These are phyloP conservation scores for Grallaria varia DNA, from an alignment of 2,113 vertebrate species.

Conservation along the genomic window DNA sequence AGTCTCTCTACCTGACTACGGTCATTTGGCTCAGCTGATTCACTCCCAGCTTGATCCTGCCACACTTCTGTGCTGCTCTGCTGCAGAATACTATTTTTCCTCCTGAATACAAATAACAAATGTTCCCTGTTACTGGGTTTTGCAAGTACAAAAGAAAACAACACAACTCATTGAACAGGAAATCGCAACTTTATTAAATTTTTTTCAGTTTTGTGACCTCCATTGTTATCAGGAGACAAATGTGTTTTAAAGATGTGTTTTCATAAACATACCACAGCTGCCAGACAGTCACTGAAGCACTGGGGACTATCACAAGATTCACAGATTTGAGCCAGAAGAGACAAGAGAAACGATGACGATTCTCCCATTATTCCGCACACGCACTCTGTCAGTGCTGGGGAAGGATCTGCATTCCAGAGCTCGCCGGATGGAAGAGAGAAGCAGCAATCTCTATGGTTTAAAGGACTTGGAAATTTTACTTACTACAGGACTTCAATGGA, in stretches of 20 bases:
- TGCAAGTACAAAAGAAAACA: conserved; percentile 13
- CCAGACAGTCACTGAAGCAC: conserved; percentile 13
- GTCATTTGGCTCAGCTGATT: background rate
- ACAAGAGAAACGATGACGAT: background rate
- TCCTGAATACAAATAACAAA: conserved; percentile 63
- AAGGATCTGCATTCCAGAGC: no score
- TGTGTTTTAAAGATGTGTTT: conserved; percentile 28
- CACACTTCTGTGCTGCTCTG: background rate
- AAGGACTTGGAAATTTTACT: no score
- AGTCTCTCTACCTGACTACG: conserved; percentile 48
- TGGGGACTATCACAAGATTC: conserved; percentile 37
- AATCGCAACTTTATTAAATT: conserved; percentile 48
- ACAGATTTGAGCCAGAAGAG: conserved; percentile 3
- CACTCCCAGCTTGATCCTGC: background rate
- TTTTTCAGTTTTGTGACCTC: background rate
- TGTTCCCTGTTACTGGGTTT: conserved; percentile 9
- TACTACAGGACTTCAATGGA: no score
- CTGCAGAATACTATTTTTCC: background rate
- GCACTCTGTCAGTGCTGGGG: background rate
- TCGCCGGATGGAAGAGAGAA: no score
- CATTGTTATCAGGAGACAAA: conserved; percentile 22
- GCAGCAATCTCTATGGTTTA: no score
- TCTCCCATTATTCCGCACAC: background rate
- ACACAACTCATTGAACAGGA: conserved; percentile 27
- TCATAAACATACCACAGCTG: conserved; percentile 49